Evolutionary conservation across 2,113 vertebrate species (phyloP).

Genomic region (Hydropotes inermis): DNA sequence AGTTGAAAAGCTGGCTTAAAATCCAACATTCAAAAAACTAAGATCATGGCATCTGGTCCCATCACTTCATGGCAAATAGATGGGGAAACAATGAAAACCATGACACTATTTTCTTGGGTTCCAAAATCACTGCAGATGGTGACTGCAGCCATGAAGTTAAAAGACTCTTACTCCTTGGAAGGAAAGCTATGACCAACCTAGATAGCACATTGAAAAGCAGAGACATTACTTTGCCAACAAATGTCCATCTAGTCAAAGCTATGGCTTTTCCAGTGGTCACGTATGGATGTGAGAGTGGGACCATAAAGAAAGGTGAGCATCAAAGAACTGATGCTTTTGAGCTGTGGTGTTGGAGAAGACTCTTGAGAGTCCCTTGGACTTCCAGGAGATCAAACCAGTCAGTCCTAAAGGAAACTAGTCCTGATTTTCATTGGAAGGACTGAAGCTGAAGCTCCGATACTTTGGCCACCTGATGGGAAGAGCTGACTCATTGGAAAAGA

Average conservation of each 20-base stretch:
- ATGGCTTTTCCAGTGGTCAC: not conserved
- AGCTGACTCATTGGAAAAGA: not conserved
- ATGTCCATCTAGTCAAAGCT: not conserved
- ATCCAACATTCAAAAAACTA: not conserved
- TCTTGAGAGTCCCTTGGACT: not conserved
- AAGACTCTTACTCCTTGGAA: not conserved
- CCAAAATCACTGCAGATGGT: not conserved
- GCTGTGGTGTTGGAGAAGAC: not conserved
- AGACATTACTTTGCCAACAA: not conserved
- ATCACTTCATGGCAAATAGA: not conserved
- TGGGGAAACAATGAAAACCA: not conserved
- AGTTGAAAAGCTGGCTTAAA: not conserved
- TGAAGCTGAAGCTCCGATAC: not conserved
- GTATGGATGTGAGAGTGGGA: not conserved
- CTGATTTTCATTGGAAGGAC: not conserved
- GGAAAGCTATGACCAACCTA: not conserved
- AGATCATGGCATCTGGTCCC: not conserved
- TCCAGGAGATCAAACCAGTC: not conserved
- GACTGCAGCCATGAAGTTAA: not conserved
- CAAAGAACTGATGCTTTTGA: not conserved
- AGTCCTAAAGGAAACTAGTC: not conserved
- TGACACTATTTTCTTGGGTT: not conserved
- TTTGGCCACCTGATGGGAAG: not conserved
- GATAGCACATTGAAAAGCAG: not conserved
- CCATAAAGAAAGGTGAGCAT: not conserved